A percentile compares a stretch with the other conserved stretches of the same genome.
Evolutionary conservation across 2,888 invertebrate genomes (phyloP).

Genomic region (Hirtodrosophila histrioides): DNA sequence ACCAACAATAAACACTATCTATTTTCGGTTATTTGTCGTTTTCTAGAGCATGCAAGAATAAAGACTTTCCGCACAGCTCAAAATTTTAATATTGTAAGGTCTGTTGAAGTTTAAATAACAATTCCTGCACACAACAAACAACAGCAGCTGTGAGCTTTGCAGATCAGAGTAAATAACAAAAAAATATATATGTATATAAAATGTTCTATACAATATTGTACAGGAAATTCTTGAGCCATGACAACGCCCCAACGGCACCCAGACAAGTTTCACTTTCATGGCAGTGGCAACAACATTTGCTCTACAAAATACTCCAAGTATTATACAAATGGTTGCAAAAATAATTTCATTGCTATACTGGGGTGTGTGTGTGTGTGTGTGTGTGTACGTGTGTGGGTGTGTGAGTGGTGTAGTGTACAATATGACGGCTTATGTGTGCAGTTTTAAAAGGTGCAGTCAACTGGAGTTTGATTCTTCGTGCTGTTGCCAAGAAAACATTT

Average conservation of each 20-base stretch:
- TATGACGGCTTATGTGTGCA: slow-evolving; percentile 24
- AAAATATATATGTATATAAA: slow-evolving; percentile 10
- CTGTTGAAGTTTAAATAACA: too few relatives aligned
- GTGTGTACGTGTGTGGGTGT: slow-evolving; percentile 26
- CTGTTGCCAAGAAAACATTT: slow-evolving; percentile 47
- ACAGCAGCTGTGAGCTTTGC: slow-evolving; percentile 31
- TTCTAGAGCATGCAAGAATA: too few relatives aligned
- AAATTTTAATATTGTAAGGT: too few relatives aligned
- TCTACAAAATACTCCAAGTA: slow-evolving; percentile 41
- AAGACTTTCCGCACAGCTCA: too few relatives aligned
- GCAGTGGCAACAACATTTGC: slow-evolving; percentile 49
- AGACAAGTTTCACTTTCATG: slow-evolving; percentile 70
- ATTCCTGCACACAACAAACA: slow-evolving; percentile 7
- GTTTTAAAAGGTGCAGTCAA: slow-evolving; percentile 69
- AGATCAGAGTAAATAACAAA: slow-evolving; percentile 7
- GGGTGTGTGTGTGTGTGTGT: slow-evolving; percentile 19
- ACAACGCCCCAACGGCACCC: slow-evolving; percentile 66
- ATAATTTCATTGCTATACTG: slow-evolving; percentile 48
- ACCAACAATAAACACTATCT: too few relatives aligned
- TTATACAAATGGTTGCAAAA: slow-evolving; percentile 68
- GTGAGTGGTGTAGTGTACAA: background rate
- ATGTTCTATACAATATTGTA: slow-evolving; percentile 36
- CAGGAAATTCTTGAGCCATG: slow-evolving; percentile 74
- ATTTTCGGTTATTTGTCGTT: too few relatives aligned
- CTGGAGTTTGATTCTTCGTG: slow-evolving; percentile 58